These are phyloP conservation scores for Morpho achilles DNA, from an alignment of 2,888 invertebrate genomes.

Conservation along the genomic window DNA sequence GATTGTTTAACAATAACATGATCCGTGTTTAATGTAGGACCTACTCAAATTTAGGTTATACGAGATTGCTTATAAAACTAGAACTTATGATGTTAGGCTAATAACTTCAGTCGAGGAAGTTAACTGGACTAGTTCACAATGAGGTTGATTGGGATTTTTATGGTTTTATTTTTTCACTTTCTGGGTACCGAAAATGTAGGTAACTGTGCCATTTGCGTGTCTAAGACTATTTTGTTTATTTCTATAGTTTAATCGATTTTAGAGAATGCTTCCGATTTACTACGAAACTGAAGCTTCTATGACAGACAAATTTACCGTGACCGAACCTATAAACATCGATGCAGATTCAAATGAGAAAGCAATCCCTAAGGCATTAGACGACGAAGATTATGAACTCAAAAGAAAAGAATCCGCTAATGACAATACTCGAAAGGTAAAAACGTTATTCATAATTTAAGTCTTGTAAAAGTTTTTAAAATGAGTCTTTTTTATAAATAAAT, in stretches of 20 bases:
- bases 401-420: slow-evolving; percentile 28
- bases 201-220: slow-evolving; percentile 1
- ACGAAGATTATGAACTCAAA: slow-evolving; percentile 33
- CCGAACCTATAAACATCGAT: slow-evolving; percentile 27
- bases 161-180: slow-evolving; percentile 24
- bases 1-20: slow-evolving; percentile 36
- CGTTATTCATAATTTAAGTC: no score
- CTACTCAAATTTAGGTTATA: slow-evolving; percentile 40
- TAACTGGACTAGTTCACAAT: slow-evolving; percentile 39
- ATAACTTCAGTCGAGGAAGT: slow-evolving; percentile 36
- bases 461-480: no score
- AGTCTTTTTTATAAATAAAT: no score
- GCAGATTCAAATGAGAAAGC: slow-evolving; percentile 36
- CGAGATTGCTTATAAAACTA: slow-evolving; percentile 51
- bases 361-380: slow-evolving; percentile 35
- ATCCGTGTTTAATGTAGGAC: slow-evolving; percentile 37
- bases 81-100: slow-evolving; percentile 28
- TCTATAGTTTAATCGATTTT: slow-evolving; percentile 29
- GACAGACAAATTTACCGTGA: slow-evolving; percentile 26
- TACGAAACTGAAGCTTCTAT: slow-evolving; percentile 34
- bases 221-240: slow-evolving; percentile 1
- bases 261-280: slow-evolving; percentile 47
- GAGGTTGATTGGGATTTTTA: slow-evolving; percentile 38
- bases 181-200: slow-evolving; percentile 20
- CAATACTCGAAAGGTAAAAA: slow-evolving; percentile 39